These are phyloP conservation scores for Eudorcas thomsonii DNA, from an alignment of 2,113 vertebrate species.

Conservation along the genomic window DNA sequence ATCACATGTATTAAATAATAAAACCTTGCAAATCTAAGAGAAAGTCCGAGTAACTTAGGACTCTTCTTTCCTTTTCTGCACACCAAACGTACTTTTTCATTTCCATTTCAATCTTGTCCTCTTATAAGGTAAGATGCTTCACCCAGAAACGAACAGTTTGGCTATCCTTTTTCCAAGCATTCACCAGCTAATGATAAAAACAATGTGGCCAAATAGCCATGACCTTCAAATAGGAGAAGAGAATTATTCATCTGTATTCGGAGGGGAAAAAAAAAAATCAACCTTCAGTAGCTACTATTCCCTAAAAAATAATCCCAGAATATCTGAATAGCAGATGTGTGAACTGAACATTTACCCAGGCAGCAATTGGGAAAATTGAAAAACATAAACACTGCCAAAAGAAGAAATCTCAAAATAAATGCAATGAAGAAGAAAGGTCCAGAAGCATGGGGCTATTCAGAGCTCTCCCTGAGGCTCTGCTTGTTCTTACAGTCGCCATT, in stretches of 20 bases:
- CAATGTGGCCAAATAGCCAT: not conserved
- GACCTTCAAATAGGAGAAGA: not conserved
- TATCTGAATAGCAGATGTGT: not conserved
- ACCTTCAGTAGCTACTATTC: not conserved
- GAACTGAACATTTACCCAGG: not conserved
- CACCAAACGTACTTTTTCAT: not conserved
- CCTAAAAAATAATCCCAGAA: not conserved
- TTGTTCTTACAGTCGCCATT: not conserved
- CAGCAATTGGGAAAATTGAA: not conserved
- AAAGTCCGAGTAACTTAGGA: not conserved
- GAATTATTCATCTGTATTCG: not conserved
- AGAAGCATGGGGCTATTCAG: not conserved
- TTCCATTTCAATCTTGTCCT: not conserved
- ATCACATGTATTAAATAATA: not conserved
- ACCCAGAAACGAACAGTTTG: not conserved
- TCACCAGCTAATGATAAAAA: not conserved
- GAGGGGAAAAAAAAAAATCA: fast-evolving
- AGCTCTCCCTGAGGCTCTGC: not conserved
- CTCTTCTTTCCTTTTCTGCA: not conserved
- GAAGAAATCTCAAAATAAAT: not conserved
- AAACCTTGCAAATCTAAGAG: not conserved
- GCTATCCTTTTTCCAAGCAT: not conserved
- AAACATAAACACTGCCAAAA: not conserved
- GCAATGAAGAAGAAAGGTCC: not conserved
- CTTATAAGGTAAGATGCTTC: not conserved